These are phyloP conservation scores for Lutjanus campechanus DNA, from an alignment of 2,797 vertebrate genomes.

Conservation along the genomic window DNA sequence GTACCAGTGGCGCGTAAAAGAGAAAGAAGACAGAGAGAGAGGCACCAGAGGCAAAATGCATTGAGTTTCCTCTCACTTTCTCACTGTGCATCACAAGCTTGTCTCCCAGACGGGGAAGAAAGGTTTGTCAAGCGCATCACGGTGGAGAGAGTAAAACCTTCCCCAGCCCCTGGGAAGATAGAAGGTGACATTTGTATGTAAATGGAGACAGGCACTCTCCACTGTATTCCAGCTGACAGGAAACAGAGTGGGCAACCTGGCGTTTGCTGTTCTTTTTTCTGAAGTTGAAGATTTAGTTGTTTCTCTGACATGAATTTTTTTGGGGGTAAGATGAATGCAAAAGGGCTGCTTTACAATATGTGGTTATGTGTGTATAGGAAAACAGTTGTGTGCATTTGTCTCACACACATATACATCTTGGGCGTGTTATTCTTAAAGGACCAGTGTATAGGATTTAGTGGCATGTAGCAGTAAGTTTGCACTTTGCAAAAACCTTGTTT, in stretches of 20 bases:
- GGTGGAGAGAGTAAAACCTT: conserved; percentile 69
- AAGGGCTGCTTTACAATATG: conserved; percentile 7
- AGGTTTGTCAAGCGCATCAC: conserved; percentile 77
- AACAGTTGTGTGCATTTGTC: conserved; percentile 5
- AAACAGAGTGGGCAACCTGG: conserved; percentile 55
- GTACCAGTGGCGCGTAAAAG: conserved; percentile 66
- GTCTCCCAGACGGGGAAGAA: conserved; percentile 74
- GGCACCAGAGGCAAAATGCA: conserved; percentile 71
- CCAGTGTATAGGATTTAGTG: no score
- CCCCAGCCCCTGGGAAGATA: conserved; percentile 64
- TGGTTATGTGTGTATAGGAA: background rate
- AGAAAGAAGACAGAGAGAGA: conserved; percentile 62
- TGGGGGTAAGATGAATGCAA: conserved; percentile 9
- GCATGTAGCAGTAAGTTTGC: no score
- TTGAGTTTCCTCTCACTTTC: conserved; percentile 72
- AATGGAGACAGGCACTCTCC: conserved; percentile 68
- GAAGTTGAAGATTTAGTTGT: conserved; percentile 42
- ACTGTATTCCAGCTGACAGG: conserved; percentile 67
- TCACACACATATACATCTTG: background rate
- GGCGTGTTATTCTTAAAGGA: no score
- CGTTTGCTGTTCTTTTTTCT: conserved; percentile 31
- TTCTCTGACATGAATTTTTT: conserved; percentile 46
- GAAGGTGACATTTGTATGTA: conserved; percentile 82
- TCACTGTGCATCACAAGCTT: conserved; percentile 72
- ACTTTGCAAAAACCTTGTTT: no score